These are phyloP conservation scores for Eurosta solidaginis DNA, from an alignment of 1,140 invertebrate genomes.

Conservation along the genomic window DNA sequence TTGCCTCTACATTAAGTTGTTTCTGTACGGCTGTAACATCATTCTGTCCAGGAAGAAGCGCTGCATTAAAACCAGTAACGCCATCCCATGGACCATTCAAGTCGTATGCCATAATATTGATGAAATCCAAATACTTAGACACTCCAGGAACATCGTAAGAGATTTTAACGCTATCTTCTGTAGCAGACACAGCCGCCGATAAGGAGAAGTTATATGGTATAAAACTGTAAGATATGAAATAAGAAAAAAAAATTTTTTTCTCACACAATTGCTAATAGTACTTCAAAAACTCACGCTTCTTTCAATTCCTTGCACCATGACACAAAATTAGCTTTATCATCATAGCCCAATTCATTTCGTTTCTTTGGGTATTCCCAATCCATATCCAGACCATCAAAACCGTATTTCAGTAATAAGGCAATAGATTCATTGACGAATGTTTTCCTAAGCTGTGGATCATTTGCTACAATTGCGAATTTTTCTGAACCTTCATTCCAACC, in stretches of 20 bases:
- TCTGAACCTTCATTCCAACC: slow-evolving; percentile 78
- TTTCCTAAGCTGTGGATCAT: slow-evolving; percentile 60
- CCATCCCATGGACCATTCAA: slow-evolving; percentile 69
- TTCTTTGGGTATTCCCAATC: slow-evolving; percentile 82
- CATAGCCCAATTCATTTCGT: slow-evolving; percentile 64
- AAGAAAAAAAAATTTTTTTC: too few species aligned
- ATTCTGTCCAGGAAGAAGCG: slow-evolving; percentile 62
- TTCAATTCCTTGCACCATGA: slow-evolving; percentile 66
- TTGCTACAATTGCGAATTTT: slow-evolving; percentile 68
- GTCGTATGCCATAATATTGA: slow-evolving; percentile 76
- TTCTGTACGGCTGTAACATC: slow-evolving; percentile 62
- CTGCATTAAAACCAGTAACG: slow-evolving; percentile 67
- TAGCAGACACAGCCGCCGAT: too few species aligned
- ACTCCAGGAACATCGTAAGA: slow-evolving; percentile 67
- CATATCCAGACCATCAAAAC: slow-evolving; percentile 80
- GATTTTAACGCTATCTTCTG: too few species aligned
- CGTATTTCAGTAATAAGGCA: slow-evolving; percentile 67
- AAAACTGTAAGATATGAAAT: too few species aligned
- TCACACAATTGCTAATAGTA: too few species aligned
- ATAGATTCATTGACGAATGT: slow-evolving; percentile 68
- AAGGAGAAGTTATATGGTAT: too few species aligned
- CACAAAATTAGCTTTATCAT: slow-evolving; percentile 62
- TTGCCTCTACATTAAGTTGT: slow-evolving; percentile 59
- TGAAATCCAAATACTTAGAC: slow-evolving; percentile 65
- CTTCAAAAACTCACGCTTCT: slow-evolving; percentile 59